phyloP scores from a whole-genome alignment of 2,888 invertebrate species.

The Boloria selene region DNA sequence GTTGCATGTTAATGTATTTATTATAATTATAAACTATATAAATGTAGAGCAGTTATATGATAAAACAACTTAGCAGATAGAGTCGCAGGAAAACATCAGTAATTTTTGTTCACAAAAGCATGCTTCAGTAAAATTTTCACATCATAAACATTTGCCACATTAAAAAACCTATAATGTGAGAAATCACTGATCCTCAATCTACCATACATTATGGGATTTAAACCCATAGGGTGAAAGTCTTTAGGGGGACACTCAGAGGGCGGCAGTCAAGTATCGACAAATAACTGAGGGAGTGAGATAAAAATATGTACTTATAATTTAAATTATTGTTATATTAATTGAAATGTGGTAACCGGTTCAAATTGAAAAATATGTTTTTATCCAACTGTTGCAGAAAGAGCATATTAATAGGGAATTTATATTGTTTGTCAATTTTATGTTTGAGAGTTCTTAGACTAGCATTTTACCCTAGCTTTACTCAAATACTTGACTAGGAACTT shows the following conservation, averaged over 20 bases:
- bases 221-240: constrained; percentile 22
- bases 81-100: too few relatives aligned
- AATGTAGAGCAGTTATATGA: too few relatives aligned
- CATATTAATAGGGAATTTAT: too few relatives aligned
- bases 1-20: too few relatives aligned
- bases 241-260: constrained; percentile 13
- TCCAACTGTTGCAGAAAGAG: too few relatives aligned
- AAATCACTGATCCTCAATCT: constrained; percentile 26
- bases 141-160: neutral
- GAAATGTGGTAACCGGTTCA: too few relatives aligned
- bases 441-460: too few relatives aligned
- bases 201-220: constrained; percentile 34
- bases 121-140: neutral
- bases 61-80: too few relatives aligned
- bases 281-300: constrained; percentile 31
- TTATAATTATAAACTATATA: too few relatives aligned
- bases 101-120: neutral
- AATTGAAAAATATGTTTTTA: neutral
- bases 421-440: too few relatives aligned
- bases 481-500: too few relatives aligned
- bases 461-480: too few relatives aligned
- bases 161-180: constrained; percentile 5
- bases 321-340: neutral
- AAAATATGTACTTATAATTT: constrained; percentile 11
- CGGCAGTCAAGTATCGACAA: constrained; percentile 24